Evolutionary conservation across 1,140 invertebrate species (phyloP), one percentile per base, ranked within the genome.

Genomic region (Caenorhabditis briggsae): DNA sequence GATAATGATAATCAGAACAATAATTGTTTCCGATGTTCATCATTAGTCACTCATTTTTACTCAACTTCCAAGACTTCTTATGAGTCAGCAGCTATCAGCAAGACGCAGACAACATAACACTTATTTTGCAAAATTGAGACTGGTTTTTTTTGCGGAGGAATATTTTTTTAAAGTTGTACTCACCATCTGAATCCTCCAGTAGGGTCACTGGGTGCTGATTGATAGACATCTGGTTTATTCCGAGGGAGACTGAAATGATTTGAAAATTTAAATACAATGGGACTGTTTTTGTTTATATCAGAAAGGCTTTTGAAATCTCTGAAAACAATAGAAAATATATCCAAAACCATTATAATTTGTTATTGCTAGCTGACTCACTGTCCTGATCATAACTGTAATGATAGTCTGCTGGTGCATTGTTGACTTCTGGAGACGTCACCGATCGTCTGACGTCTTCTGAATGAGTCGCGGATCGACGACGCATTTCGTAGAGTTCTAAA

Each of bases 211-310:
- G 33, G 12, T 59, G 58, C n/a, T 59, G 58, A 16, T 33, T 65
- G 23, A 65, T 41, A 14, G 61, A 33, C 25, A 65, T 33, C 12
- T 65, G 12, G 25, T 25, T 25, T 8, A 65, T 65, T 65, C 61
- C 23, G 25, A 65, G 9, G 6, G 61, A 65, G 11, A 65, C 61
- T 65, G 61, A 65, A 65, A 65, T n/a, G n/a, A 53, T 53, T 53
- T 53, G 12, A 53, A 16, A 53, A 14, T 53, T 11, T 53, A 16
- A 16, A 53, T 53, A 53, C 50, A 53, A 53, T 2, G 9, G 50
- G 16, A 53, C 1, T 53, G 16, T 12, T 53, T 12, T 53, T 12
- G 16, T 53, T 53, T 16, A 53, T 1, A 53, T 2, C 1, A 53
- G 9, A 50, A 6, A 50, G 48, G 6, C 12, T 50, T 50, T 50